phyloP scores from a whole-genome alignment of 2,888 invertebrate species.

The Cecidostiba fungosa region DNA sequence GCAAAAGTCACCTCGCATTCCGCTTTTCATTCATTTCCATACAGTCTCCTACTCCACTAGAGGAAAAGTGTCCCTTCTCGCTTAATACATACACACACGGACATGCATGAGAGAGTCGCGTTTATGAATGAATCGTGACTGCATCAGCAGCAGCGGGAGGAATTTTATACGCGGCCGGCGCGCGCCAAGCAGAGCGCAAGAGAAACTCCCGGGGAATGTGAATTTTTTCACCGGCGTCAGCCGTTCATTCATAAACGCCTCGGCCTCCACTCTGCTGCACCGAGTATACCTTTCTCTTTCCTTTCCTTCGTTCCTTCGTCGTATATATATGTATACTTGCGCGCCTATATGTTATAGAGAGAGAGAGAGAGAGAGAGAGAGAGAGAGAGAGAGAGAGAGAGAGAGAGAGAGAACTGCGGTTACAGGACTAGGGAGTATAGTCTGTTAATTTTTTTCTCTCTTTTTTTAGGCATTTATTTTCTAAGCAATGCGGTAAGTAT shows the following conservation, averaged over 20 bases:
- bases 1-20: neutral
- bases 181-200: constrained; percentile 4
- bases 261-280: neutral
- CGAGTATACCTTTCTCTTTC: constrained; percentile 50
- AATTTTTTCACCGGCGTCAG: constrained; percentile 47
- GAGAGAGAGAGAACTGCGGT: too few relatives aligned
- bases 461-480: neutral
- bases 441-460: neutral
- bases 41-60: neutral
- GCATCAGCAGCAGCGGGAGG: neutral
- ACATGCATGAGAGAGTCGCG: neutral
- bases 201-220: constrained; percentile 57
- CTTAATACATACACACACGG: neutral
- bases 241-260: constrained; percentile 54
- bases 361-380: too few relatives aligned
- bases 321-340: neutral
- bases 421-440: too few relatives aligned
- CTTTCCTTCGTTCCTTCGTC: constrained; percentile 22
- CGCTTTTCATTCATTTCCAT: neutral
- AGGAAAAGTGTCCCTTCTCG: constrained; percentile 13
- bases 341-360: neutral
- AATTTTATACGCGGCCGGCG: constrained; percentile 46
- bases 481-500: neutral
- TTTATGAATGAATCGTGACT: constrained; percentile 55
- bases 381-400: too few relatives aligned